Percentiles rank a stretch among this genome's conserved stretches.
Conservation (phyloP, 2,797 vertebrate species). For the Notolabrus celidotus region DNA sequence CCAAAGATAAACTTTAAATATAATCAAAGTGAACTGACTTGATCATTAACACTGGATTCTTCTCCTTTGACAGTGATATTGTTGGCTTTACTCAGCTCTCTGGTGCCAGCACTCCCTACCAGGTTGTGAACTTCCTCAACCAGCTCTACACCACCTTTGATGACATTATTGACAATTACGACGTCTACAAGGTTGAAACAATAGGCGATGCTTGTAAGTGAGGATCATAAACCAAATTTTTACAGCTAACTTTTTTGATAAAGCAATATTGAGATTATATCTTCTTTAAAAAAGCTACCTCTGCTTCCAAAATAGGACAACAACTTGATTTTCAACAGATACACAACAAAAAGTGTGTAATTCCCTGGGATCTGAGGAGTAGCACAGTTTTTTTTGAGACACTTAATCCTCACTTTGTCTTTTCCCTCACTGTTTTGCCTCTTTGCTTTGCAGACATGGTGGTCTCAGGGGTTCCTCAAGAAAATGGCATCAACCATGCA, state of each 20-base stretch:
- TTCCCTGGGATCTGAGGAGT: too few relatives aligned
- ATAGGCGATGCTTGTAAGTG: conserved; percentile 87
- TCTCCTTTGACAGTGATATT: conserved; percentile 79
- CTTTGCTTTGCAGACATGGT: conserved; percentile 83
- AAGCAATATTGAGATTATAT: neutral
- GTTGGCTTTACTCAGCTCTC: conserved; percentile 87
- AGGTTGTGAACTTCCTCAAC: conserved; percentile 88
- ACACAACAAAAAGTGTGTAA: too few relatives aligned
- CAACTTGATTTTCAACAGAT: too few relatives aligned
- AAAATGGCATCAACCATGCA: conserved; percentile 86
- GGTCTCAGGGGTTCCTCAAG: conserved; percentile 86
- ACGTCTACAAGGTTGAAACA: conserved; percentile 88
- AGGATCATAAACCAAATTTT: neutral
- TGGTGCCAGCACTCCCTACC: conserved; percentile 84
- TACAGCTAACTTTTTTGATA: neutral
- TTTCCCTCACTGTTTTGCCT: conserved; percentile 7
- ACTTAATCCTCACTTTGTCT: neutral
- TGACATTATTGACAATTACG: conserved; percentile 87
- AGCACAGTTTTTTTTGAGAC: too few relatives aligned
- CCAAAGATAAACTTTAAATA: neutral
- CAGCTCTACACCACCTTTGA: conserved; percentile 88
- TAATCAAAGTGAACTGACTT: neutral
- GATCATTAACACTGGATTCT: conserved; percentile 12
- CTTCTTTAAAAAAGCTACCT: too few relatives aligned
- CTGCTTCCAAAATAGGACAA: too few relatives aligned